Conservation (phyloP, 2,888 invertebrate genomes). For the Colletes collaris region DNA sequence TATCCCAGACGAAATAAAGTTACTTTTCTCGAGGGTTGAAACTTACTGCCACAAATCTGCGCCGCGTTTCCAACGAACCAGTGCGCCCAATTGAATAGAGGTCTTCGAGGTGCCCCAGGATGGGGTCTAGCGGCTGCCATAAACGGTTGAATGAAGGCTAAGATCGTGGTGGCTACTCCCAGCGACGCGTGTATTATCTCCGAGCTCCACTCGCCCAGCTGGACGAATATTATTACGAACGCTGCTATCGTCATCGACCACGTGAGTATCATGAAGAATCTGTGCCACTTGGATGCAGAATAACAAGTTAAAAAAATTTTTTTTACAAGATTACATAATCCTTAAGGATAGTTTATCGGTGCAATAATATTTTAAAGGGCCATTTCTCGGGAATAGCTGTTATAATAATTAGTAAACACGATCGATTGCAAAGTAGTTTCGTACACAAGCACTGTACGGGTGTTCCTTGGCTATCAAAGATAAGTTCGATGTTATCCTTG, state of each 20-base stretch:
- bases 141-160: constrained; percentile 94
- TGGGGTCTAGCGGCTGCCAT: constrained; percentile 94
- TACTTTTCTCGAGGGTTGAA: constrained; percentile 3
- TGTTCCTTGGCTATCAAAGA: constrained; percentile 37
- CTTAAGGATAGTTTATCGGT: too few species aligned
- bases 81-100: constrained; percentile 96
- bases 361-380: too few species aligned
- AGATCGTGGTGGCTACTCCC: constrained; percentile 89
- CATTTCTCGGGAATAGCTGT: too few species aligned
- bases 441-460: constrained; percentile 9
- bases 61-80: constrained; percentile 95
- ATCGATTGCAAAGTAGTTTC: constrained; percentile 1
- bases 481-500: constrained; percentile 55
- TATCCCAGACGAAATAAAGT: too few species aligned
- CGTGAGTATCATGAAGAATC: constrained; percentile 92
- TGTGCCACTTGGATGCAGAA: constrained; percentile 88
- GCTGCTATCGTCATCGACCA: constrained; percentile 91
- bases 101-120: constrained; percentile 90
- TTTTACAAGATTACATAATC: neutral
- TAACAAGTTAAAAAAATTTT: neutral
- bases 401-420: too few species aligned
- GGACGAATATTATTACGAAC: constrained; percentile 92
- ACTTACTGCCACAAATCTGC: constrained; percentile 93
- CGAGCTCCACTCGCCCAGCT: constrained; percentile 89
- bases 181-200: constrained; percentile 93